phyloP scores from a whole-genome alignment of 1,140 invertebrate genomes.

The Drosophila sp. region DNA sequence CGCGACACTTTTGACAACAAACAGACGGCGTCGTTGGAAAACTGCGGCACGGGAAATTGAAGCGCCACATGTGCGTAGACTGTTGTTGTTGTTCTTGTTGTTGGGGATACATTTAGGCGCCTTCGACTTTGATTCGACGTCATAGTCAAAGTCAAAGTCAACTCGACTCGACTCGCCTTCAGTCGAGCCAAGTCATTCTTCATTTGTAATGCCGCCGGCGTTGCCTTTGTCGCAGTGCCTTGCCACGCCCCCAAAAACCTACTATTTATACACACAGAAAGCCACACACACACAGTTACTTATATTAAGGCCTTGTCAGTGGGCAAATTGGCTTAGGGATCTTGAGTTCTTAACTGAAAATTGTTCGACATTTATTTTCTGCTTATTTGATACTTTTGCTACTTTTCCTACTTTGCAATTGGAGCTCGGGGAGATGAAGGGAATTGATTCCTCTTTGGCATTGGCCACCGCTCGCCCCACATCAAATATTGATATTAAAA shows the following conservation, averaged over 20 bases:
- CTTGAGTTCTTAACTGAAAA: slow-evolving; percentile 60
- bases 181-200: slow-evolving; percentile 52
- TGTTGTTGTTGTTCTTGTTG: slow-evolving; percentile 22
- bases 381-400: slow-evolving; percentile 67
- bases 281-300: slow-evolving; percentile 7
- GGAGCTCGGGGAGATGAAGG: background rate
- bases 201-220: slow-evolving; percentile 55
- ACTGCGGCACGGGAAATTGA: slow-evolving; percentile 25
- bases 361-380: slow-evolving; percentile 71
- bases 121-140: slow-evolving; percentile 43
- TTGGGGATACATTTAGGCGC: slow-evolving; percentile 63
- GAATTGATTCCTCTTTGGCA: background rate
- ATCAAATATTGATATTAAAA: slow-evolving; percentile 81
- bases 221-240: slow-evolving; percentile 33
- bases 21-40: slow-evolving; percentile 48
- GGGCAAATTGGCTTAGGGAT: slow-evolving; percentile 58
- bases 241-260: slow-evolving; percentile 55
- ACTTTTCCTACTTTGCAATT: slow-evolving; percentile 19
- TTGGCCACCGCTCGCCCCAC: slow-evolving; percentile 13
- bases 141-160: slow-evolving; percentile 58
- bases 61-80: slow-evolving; percentile 70
- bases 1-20: slow-evolving; percentile 74
- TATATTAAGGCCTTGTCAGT: background rate
- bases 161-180: slow-evolving; percentile 21
- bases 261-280: background rate